A percentile compares a stretch with the other conserved stretches of the same genome.
phyloP scores from a whole-genome alignment of 92 coral and sea anemone genomes.

The Paramuricea clavata region DNA sequence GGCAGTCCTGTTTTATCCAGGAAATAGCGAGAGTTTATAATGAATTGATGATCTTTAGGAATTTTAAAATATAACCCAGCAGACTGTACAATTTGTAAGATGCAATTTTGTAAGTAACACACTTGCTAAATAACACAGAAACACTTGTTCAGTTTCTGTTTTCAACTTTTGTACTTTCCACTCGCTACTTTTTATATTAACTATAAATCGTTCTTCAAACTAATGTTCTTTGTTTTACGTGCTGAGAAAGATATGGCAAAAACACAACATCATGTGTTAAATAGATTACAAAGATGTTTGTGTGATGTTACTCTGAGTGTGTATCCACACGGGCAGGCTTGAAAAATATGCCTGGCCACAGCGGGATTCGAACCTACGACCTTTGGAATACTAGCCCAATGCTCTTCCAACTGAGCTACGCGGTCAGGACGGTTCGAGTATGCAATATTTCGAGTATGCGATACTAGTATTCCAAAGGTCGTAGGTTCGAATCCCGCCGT shows the following conservation, averaged over 20 bases:
- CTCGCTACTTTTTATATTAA: background rate
- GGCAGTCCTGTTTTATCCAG: background rate
- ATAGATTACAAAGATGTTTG: background rate
- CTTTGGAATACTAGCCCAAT: too few species aligned
- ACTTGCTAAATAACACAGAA: background rate
- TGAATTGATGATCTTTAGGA: background rate
- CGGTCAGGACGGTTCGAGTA: too few species aligned
- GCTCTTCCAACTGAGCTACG: too few species aligned
- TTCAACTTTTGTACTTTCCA: background rate
- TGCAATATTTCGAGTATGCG: too few species aligned
- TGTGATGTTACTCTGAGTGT: too few species aligned
- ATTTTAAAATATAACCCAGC: too few species aligned
- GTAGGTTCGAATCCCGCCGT: too few species aligned
- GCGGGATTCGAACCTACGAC: too few species aligned
- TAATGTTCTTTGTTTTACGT: background rate
- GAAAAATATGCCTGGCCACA: too few species aligned
- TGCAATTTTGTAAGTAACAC: background rate
- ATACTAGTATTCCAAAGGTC: too few species aligned
- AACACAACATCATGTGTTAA: conserved; percentile 6
- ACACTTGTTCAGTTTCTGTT: conserved; percentile 8
- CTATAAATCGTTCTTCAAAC: background rate
- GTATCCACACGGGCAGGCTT: too few species aligned
- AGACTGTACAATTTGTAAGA: background rate
- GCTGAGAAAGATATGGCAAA: background rate
- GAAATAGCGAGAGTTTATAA: background rate